A percentile compares a stretch with the other conserved stretches of the same genome.
These are phyloP conservation scores for Phalacrocorax pelagicus DNA, from an alignment of 2,113 vertebrate genomes.

Conservation along the genomic window DNA sequence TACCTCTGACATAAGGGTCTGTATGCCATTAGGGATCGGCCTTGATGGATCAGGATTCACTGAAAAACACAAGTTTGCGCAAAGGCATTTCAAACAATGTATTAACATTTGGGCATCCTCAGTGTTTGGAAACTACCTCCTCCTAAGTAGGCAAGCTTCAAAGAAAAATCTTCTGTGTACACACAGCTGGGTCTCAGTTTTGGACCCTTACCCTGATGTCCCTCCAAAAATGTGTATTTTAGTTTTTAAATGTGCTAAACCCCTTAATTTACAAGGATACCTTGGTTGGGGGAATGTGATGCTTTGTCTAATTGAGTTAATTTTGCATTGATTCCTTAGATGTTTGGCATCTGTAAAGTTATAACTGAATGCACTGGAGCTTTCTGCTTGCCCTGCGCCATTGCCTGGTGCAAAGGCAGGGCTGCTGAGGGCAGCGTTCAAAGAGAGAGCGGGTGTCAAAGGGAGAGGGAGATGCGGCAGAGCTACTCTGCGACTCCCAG, in stretches of 20 bases:
- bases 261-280: not conserved
- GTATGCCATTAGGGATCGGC: not conserved
- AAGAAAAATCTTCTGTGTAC: not conserved
- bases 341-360: not conserved
- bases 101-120: not conserved
- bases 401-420: not conserved
- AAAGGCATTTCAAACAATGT: not conserved
- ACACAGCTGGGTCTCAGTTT: not conserved
- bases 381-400: not conserved
- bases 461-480: not conserved
- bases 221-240: not conserved
- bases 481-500: not conserved
- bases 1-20: slow-evolving; percentile 46
- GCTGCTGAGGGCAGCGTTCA: not conserved
- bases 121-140: not conserved
- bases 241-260: not conserved
- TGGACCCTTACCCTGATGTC: not conserved
- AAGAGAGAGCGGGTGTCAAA: not conserved
- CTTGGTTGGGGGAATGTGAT: not conserved
- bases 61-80: not conserved
- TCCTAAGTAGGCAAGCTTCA: not conserved
- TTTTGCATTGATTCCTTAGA: not conserved
- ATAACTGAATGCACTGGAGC: not conserved
- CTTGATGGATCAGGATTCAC: not conserved
- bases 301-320: not conserved